Conservation (phyloP, 2,113 vertebrate species). For the Muntiacus reevesi region DNA sequence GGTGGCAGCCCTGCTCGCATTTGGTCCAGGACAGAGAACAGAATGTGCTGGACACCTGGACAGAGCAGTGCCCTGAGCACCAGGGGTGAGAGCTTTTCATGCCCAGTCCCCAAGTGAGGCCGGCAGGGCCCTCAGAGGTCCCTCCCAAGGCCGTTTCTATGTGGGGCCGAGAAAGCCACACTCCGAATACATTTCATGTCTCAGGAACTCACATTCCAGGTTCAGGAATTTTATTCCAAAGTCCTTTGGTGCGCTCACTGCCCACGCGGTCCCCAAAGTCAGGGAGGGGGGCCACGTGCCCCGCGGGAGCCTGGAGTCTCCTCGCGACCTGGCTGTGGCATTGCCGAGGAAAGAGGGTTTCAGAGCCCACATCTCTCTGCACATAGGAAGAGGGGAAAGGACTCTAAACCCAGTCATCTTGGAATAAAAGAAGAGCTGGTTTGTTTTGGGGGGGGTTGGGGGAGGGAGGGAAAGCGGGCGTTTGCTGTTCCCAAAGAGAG, state of each 20-base stretch:
- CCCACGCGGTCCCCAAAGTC: not conserved
- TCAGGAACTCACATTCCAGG: conserved; percentile 78
- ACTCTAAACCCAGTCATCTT: conserved; percentile 34
- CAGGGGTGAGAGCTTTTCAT: not conserved
- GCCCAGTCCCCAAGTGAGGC: conserved; percentile 8
- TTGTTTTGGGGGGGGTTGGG: conserved; percentile 51
- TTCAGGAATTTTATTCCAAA: conserved; percentile 74
- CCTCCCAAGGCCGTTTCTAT: conserved; percentile 46
- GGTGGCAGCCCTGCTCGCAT: not conserved
- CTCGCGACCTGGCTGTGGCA: not conserved
- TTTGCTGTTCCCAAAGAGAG: conserved; percentile 70
- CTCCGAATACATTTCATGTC: conserved; percentile 73
- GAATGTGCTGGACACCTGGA: not conserved
- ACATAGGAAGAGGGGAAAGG: not conserved
- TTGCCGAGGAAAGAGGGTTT: not conserved
- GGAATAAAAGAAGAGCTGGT: conserved; percentile 65
- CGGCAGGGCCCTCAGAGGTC: not conserved
- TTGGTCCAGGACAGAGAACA: not conserved
- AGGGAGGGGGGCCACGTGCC: conserved; percentile 40
- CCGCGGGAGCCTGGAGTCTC: not conserved
- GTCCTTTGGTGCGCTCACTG: conserved; percentile 62
- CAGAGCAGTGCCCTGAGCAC: not conserved
- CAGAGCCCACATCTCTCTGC: not conserved
- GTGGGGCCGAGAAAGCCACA: conserved; percentile 46
- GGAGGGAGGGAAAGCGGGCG: conserved; percentile 16